These are phyloP conservation scores for Litocranius walleri DNA, from an alignment of 2,113 vertebrate species.

Conservation along the genomic window DNA sequence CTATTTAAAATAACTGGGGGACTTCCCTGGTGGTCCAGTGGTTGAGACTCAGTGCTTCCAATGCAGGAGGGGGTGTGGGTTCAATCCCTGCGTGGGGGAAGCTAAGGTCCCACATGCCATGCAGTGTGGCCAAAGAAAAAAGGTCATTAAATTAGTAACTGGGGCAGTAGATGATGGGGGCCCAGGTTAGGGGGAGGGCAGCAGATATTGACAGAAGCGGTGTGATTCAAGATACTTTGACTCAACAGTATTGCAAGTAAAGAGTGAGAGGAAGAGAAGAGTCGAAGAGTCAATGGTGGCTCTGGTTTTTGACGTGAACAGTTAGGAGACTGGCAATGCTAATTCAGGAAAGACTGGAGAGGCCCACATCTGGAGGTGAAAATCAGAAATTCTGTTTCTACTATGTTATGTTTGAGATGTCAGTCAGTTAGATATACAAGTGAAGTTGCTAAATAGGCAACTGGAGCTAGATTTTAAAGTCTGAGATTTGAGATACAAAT, in stretches of 20 bases:
- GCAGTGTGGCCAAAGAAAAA: not conserved
- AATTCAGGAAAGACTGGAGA: not conserved
- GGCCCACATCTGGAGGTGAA: not conserved
- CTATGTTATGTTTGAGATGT: not conserved
- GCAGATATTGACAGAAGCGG: not conserved
- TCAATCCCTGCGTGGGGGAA: not conserved
- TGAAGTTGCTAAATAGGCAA: not conserved
- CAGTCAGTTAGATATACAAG: not conserved
- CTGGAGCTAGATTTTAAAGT: constrained; percentile 37
- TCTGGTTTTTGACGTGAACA: not conserved
- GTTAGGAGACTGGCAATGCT: not conserved
- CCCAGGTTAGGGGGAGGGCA: not conserved
- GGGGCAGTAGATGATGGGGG: not conserved
- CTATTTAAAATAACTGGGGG: not conserved
- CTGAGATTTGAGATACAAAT: constrained; percentile 29
- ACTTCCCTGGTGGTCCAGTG: not conserved
- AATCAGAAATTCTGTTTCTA: constrained; percentile 38
- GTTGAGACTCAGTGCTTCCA: not conserved
- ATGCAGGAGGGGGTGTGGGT: not conserved
- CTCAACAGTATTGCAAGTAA: not conserved
- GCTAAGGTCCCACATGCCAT: not conserved
- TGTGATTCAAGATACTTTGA: not conserved
- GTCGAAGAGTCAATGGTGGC: not conserved
- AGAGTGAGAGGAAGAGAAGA: not conserved
- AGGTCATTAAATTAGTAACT: not conserved